Percentiles rank a stretch among this genome's conserved stretches.
phyloP scores from a whole-genome alignment of 2,113 vertebrate species.

The Columba livia region DNA sequence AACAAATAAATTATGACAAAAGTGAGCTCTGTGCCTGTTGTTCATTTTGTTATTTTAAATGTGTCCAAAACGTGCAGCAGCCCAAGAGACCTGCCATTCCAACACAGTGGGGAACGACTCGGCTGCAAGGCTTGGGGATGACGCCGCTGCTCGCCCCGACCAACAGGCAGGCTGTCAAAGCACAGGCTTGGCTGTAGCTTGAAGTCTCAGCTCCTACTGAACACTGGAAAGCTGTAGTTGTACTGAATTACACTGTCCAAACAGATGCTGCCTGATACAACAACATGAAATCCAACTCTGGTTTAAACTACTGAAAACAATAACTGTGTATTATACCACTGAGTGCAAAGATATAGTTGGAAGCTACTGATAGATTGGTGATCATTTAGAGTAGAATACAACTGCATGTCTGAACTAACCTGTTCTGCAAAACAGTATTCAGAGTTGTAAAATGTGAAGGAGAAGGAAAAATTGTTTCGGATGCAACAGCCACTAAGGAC shows the following conservation, averaged over 20 bases:
- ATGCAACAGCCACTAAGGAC: background rate
- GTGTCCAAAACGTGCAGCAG: background rate
- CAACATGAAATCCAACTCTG: background rate
- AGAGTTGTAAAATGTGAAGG: background rate
- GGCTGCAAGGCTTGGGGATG: background rate
- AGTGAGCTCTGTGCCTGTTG: background rate
- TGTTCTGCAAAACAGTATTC: background rate
- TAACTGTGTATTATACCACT: background rate
- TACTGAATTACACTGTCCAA: background rate
- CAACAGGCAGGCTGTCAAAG: background rate
- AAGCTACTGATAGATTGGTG: background rate
- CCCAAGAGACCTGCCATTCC: background rate
- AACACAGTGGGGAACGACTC: rapidly evolving
- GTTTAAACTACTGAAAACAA: background rate
- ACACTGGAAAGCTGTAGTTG: background rate
- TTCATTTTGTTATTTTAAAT: background rate
- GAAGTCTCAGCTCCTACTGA: background rate
- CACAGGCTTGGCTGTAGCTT: background rate
- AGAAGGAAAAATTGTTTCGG: background rate
- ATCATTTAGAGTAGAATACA: background rate
- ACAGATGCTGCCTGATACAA: background rate
- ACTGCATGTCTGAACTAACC: background rate
- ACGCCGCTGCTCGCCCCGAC: background rate
- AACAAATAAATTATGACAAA: background rate
- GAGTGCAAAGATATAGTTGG: background rate